Base-by-base conservation (phyloP, 2,888 invertebrate genomes). In the Cosmia pyralina region DNA sequence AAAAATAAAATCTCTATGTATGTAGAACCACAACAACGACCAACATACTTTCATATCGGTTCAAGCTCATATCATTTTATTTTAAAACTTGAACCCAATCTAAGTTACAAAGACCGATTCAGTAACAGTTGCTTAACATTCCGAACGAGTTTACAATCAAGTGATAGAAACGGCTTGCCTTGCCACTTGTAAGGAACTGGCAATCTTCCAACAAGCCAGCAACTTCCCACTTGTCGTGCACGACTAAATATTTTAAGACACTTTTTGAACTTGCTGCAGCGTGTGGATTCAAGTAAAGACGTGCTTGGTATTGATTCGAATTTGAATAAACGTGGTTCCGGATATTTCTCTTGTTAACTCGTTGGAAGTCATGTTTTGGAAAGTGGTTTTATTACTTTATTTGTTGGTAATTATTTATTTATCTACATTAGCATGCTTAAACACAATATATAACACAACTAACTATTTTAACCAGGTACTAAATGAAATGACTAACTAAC, bases 61-160 rank as follows among this genome's bases (percentile, higher is more conserved):
- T 59, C 28, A 46, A 55, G 17, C 22, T 50, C n/a, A 55, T 46
- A 28, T 13, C 58, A 48, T 41, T 41, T 63, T 67, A 48, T 74
- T 69, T 57, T 2, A 48, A 57, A 74, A 58, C 60, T 74, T 28
- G 3, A 28, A 41, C 34, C 34, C 34, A 73, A 79, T 53, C 28
- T 38, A 48, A 66, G 59, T 57, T 46, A 65, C 59, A n/a, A 65
- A 64, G 44, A 5, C 53, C 4, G 10, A 4, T 44, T 50, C 60
- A 22, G 64, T 46, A 70, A 64, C 59, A 79, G 50, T 60, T 57
- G 52, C 50, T 77, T 81, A 69, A 66, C 19, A 81, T 81, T 81
- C 81, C 15, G n/a, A 46, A 28, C n/a, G 62, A 73, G 78, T 81
- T 62, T 71, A 68, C 73, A 81, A 81, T 81, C 68, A 81, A 77